phyloP scores from a whole-genome alignment of 2,113 vertebrate species.

The Oryctolagus cuniculus region mOryCun1.1 NC_091435.1:60435001-60435500 shows the following conservation, averaged over 20 bases:
- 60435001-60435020: slow-evolving; percentile 7
- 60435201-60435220: slow-evolving; percentile 51
- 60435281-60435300: slow-evolving; percentile 43
- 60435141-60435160: slow-evolving; percentile 32
- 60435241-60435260: neutral
- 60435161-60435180: slow-evolving; percentile 33
- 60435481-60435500: neutral
- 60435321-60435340: slow-evolving; percentile 9
- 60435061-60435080: slow-evolving; percentile 13
- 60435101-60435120: neutral
- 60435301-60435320: neutral
- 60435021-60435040: neutral
- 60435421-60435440: neutral
- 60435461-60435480: neutral
- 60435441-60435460: neutral
- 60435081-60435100: neutral
- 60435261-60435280: slow-evolving; percentile 49
- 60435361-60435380: neutral
- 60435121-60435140: neutral
- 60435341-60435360: neutral
- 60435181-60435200: slow-evolving; percentile 8
- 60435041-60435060: neutral
- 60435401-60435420: slow-evolving; percentile 16
- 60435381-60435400: slow-evolving; percentile 22
- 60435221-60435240: neutral